Percentiles rank a stretch among this genome's conserved stretches.
phyloP scores from a whole-genome alignment of 2,888 invertebrate species.

The Cantharis lateralis region DNA sequence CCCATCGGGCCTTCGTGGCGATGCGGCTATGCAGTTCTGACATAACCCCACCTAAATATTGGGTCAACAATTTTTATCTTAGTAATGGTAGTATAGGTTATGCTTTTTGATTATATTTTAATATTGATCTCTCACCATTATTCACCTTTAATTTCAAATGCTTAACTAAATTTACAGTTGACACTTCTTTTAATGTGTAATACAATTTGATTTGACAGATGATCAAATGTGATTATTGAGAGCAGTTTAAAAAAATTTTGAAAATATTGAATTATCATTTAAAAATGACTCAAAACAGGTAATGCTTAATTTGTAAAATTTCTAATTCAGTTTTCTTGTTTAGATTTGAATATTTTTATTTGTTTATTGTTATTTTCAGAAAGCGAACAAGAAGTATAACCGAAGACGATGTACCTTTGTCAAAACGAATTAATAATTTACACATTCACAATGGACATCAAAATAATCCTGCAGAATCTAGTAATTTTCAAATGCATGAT shows the following conservation, averaged over 20 bases:
- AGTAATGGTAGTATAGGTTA: background rate
- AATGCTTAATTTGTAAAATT: background rate
- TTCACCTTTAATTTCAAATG: background rate
- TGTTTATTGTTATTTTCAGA: conserved; percentile 59
- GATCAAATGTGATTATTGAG: background rate
- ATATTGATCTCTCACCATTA: background rate
- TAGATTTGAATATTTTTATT: conserved; percentile 2
- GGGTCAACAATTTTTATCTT: background rate
- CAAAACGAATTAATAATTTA: conserved; percentile 88
- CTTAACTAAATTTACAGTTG: background rate
- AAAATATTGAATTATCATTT: background rate
- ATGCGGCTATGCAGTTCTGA: background rate
- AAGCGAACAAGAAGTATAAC: conserved; percentile 72
- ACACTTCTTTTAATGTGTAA: background rate
- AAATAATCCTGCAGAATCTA: conserved; percentile 24
- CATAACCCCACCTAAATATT: background rate
- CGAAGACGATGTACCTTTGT: conserved; percentile 78
- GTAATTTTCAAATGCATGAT: background rate
- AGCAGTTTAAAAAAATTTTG: background rate
- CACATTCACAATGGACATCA: conserved; percentile 69
- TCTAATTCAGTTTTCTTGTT: background rate
- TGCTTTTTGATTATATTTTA: background rate
- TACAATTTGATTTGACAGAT: background rate
- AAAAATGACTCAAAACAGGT: conserved; percentile 43
- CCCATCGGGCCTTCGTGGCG: background rate